Percentiles rank a stretch among this genome's conserved stretches.
Evolutionary conservation across 2,888 invertebrate genomes (phyloP).

Genomic region (Agriopis marginaria): DNA sequence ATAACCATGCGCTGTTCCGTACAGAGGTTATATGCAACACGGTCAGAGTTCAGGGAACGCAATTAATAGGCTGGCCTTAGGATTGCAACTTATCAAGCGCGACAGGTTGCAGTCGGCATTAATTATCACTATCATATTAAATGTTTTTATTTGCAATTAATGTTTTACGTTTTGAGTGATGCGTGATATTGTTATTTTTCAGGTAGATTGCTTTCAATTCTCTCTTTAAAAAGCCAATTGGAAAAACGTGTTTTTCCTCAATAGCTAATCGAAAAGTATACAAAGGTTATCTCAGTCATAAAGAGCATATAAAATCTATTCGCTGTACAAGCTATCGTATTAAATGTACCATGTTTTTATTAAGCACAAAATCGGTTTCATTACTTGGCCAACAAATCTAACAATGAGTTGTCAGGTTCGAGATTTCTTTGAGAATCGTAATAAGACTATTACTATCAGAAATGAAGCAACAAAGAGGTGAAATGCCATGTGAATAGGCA

Average conservation of each 20-base stretch:
- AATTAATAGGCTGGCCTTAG: conserved; percentile 50
- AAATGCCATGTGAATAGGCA: conserved; percentile 86
- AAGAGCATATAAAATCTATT: conserved; percentile 59
- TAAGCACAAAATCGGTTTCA: conserved; percentile 47
- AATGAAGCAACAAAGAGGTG: conserved; percentile 85
- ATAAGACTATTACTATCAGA: conserved; percentile 85
- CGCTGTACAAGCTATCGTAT: conserved; percentile 55
- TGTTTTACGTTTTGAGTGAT: neutral
- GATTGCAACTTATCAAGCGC: conserved; percentile 32
- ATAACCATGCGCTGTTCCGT: conserved; percentile 57
- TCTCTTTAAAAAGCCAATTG: conserved; percentile 26
- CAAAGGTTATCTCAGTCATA: conserved; percentile 56
- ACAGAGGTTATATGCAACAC: conserved; percentile 51
- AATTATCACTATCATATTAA: conserved; percentile 12
- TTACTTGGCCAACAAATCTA: conserved; percentile 56
- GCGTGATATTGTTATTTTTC: neutral
- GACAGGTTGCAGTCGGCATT: conserved; percentile 11
- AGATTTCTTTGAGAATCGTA: conserved; percentile 78
- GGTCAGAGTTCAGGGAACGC: conserved; percentile 65
- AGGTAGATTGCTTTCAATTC: conserved; percentile 13
- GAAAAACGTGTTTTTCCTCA: conserved; percentile 39
- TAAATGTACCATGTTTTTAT: conserved; percentile 56
- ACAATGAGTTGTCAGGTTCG: conserved; percentile 64
- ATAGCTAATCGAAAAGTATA: conserved; percentile 37
- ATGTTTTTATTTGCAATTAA: conserved; percentile 9